phyloP scores from a whole-genome alignment of 2,797 vertebrate species.

The Thamnophis elegans region DNA sequence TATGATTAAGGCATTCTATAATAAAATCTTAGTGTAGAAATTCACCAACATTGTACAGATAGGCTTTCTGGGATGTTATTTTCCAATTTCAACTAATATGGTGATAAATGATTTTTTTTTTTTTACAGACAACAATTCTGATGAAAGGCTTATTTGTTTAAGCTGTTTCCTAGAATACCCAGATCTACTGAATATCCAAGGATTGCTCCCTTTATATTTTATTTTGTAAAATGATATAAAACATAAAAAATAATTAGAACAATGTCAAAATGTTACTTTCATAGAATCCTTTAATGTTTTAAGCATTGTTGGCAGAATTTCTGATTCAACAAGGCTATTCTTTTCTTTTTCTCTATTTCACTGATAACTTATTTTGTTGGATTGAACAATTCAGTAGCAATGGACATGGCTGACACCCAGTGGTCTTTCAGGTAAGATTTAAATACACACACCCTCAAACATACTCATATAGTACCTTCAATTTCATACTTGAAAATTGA shows the following conservation, averaged over 20 bases:
- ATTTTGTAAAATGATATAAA: conserved; percentile 34
- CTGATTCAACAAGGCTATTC: conserved; percentile 19
- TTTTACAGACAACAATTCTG: not conserved
- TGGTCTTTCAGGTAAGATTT: conserved; percentile 26
- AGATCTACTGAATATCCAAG: not conserved
- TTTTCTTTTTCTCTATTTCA: conserved; percentile 1
- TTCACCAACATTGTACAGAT: not conserved
- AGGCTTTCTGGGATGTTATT: conserved; percentile 28
- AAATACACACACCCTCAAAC: not conserved
- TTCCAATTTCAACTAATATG: conserved; percentile 23
- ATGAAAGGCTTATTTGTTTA: not conserved
- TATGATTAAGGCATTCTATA: conserved; percentile 3
- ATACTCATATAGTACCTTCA: not conserved
- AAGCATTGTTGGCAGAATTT: not conserved
- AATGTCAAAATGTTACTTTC: not conserved
- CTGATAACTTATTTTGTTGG: conserved; percentile 26
- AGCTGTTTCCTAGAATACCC: not conserved
- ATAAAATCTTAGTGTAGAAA: not conserved
- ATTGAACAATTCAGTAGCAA: conserved; percentile 22
- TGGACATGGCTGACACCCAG: conserved; percentile 24
- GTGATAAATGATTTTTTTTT: not conserved
- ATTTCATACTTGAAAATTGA: not conserved
- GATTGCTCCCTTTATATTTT: not conserved
- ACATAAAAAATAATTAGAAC: not conserved
- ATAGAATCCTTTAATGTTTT: not conserved